Evolutionary conservation across 2,888 invertebrate genomes (phyloP), one percentile per base, ranked within the genome.

Genomic region (Monoplex corrugatus): DNA sequence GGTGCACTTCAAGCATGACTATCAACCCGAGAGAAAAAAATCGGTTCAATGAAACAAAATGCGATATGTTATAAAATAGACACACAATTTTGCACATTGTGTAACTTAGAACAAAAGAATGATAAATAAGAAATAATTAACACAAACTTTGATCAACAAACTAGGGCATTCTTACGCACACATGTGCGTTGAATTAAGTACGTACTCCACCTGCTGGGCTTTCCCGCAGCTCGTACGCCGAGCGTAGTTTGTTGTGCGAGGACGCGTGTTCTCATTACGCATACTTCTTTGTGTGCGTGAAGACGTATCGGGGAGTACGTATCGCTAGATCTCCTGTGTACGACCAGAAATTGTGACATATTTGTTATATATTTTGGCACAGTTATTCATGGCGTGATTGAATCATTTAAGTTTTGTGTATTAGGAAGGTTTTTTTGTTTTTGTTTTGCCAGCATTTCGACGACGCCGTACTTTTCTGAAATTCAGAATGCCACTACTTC

Each of bases 401-500:
- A 80, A 40, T 80, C 13, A n/a, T 68, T 23, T 68, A 32, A 35
- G 23, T 80, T 80, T 80, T 19, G 3, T 78, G 78, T 35, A 23
- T 28, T 5, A 43, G 43, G 78, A 32, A 80, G 35, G 35, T 72
- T 72, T 72, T n/a, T 68, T 75, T 75, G 38, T 75, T 35, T 75
- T 80, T 10, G n/a, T n/a, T 28, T 80, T 80, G 8, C 23, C 2
- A 43, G 43, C 40, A 80, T 43, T 43, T 80, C 78, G 57, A 57
- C 57, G 43, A 10, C 43, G n/a, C n/a, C n/a, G n/a, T n/a, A n/a
- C n/a, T n/a, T n/a, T n/a, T 94, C 94, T 94, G 94, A 95, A 94
- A 94, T 92, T 92, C 92, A 95, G 92, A 91, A 98, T 98, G 98
- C 98, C 98, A 96, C 97, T 98, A 94, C 97, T 98, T 94, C 97